Evolutionary conservation across 2,888 invertebrate genomes (phyloP).

Genomic region (Conchocele bisecta): DNA sequence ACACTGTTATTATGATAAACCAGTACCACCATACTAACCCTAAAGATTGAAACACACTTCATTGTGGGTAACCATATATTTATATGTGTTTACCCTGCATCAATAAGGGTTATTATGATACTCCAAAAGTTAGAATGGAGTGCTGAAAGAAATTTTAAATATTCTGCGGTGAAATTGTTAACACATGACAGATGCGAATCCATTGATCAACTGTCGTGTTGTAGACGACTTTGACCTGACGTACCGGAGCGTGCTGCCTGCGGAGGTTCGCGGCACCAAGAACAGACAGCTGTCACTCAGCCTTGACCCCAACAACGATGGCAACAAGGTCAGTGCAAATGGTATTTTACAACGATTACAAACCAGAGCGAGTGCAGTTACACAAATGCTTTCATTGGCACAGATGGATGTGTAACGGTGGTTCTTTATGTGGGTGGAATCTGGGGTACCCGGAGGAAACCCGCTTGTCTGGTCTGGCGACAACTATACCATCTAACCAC

Average conservation of each 20-base stretch:
- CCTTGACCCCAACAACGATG: conserved; percentile 59
- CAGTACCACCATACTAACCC: too few relatives aligned
- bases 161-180: neutral
- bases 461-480: too few relatives aligned
- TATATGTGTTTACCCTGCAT: neutral
- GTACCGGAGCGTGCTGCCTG: conserved; percentile 89
- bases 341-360: too few relatives aligned
- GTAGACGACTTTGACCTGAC: conserved; percentile 87
- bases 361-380: too few relatives aligned
- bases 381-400: too few relatives aligned
- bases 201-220: conserved; percentile 62
- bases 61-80: too few relatives aligned
- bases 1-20: too few relatives aligned
- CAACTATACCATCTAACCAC: too few relatives aligned
- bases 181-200: neutral
- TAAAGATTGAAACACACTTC: too few relatives aligned
- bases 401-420: too few relatives aligned
- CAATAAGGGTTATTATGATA: neutral
- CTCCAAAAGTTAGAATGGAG: neutral
- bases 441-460: too few relatives aligned
- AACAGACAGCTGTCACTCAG: conserved; percentile 64
- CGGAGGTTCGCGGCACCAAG: conserved; percentile 89
- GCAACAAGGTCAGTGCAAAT: conserved; percentile 63
- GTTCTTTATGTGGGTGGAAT: too few relatives aligned
- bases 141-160: neutral